A percentile compares a stretch with the other conserved stretches of the same genome.
phyloP scores from a whole-genome alignment of 2,797 vertebrate species.

The Ptychobarbus kaznakovi region DNA sequence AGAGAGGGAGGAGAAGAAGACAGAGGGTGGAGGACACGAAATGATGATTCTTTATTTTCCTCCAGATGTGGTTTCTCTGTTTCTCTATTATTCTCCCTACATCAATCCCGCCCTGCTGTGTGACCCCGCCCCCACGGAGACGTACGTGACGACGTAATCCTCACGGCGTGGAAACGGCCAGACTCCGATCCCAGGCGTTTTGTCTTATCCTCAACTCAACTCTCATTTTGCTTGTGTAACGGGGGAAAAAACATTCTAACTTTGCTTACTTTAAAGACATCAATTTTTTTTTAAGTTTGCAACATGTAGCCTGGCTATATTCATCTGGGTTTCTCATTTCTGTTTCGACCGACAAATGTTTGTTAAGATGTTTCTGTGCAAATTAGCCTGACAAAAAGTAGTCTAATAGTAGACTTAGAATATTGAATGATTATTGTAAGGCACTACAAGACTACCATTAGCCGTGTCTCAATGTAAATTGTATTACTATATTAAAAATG shows the following conservation, averaged over 20 bases:
- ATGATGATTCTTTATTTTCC: constrained; percentile 48
- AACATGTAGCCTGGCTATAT: neutral
- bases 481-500: neutral
- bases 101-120: constrained; percentile 10
- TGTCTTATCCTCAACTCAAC: neutral
- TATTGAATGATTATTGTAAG: neutral
- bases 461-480: neutral
- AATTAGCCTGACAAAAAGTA: neutral
- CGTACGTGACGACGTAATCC: neutral
- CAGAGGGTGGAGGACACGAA: constrained; percentile 24
- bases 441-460: neutral
- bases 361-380: neutral
- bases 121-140: constrained; percentile 25
- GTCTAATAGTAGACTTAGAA: neutral
- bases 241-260: neutral
- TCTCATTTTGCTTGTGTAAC: neutral
- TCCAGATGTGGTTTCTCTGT: constrained; percentile 49
- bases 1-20: constrained; percentile 43
- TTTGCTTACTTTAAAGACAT: constrained; percentile 7
- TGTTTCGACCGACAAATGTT: neutral
- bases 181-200: neutral
- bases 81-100: constrained; percentile 1
- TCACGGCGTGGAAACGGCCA: neutral
- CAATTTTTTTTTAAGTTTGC: neutral
- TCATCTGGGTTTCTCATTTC: neutral